These are phyloP conservation scores for Rotaria macrura DNA, from an alignment of 2,888 invertebrate genomes.

Conservation along the genomic window DNA sequence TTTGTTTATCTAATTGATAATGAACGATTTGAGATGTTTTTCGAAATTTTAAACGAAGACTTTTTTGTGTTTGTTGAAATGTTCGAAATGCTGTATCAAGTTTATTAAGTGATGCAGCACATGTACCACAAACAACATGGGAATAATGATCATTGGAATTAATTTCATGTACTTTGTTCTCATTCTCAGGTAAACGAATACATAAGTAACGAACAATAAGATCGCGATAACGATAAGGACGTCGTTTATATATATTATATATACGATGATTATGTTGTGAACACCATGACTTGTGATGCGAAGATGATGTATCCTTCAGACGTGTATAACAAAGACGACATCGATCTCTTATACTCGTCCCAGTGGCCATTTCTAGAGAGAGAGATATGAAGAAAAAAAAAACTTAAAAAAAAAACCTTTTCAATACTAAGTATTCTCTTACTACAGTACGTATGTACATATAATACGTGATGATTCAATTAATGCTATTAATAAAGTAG, in stretches of 20 bases:
- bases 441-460: too few species aligned
- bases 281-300: neutral
- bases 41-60: neutral
- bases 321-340: constrained; percentile 5
- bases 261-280: neutral
- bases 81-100: neutral
- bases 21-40: neutral
- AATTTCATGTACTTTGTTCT: too few species aligned
- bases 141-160: neutral
- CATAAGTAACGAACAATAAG: constrained; percentile 1
- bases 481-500: too few species aligned
- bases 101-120: neutral
- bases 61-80: neutral
- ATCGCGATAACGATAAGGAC: constrained; percentile 13
- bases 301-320: neutral
- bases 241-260: constrained; percentile 8
- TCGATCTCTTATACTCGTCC: neutral
- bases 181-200: neutral
- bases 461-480: too few species aligned
- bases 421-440: too few species aligned
- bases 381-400: neutral
- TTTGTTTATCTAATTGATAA: neutral
- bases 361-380: neutral
- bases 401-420: too few species aligned
- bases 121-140: neutral